Evolutionary conservation across 1,140 invertebrate species (phyloP), one percentile per base, ranked within the genome.

Genomic region (Macrobrachium nipponense): DNA sequence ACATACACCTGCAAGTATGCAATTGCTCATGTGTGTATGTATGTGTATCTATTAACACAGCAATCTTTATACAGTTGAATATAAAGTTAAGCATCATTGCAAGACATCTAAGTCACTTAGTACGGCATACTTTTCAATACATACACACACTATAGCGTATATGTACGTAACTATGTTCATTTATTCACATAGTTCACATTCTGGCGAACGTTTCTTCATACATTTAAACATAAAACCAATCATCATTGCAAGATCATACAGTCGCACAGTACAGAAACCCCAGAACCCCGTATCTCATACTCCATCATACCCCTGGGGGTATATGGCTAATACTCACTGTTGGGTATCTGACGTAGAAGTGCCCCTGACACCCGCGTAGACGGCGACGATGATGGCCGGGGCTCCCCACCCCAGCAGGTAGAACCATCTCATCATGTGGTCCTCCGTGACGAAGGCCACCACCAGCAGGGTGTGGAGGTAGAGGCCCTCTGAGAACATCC

Each of bases 401-500:
- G 80, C 51, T 2, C 70, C 70, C 91, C 91, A 92, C 64, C 91
- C 91, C 36, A 92, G 90, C 36, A 90, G 44, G 87, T 90, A 91
- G 77, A 91, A 92, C 58, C 90, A 89, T 14, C 89, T 88, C 15
- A 92, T 86, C 1, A 92, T 87, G 36, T 88, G 89, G 68, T 90
- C 90, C 80, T 91, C 90, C 51, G 90, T 90, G 1, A 90, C 90
- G 86, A 92, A 92, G 1, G 91, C 90, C 18, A 91, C 87, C 5
- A 91, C 91, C 12, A 92, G 89, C 36, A 92, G 83, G 1, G 91
- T 91, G 84, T 92, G 91, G 8, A 92, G 89, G 85, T 92, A 92
- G 18, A 92, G 89, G 3, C 92, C 92, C 91, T 98, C 96, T 91
- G 96, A 97, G 82, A 98, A 93, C 96, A 97, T 97, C 97, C 98